Conservation (phyloP, 2,113 vertebrate genomes). For the Tenebrosternarchus preto region DNA sequence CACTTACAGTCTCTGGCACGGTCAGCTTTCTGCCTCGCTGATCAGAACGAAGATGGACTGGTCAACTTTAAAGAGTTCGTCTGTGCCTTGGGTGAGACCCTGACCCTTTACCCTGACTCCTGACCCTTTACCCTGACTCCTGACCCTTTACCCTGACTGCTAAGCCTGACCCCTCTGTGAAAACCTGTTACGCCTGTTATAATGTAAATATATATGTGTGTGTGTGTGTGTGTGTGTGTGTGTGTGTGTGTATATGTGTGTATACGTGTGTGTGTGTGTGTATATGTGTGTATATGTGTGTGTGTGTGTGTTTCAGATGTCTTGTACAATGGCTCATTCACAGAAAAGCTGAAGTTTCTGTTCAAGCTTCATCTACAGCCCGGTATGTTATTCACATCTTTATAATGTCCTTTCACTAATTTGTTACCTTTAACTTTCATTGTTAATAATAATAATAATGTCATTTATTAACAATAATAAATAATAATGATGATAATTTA, state of each 20-base stretch:
- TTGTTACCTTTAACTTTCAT: neutral
- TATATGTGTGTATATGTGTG: slow-evolving; percentile 25
- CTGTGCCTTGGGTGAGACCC: slow-evolving; percentile 78
- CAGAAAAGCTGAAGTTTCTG: slow-evolving; percentile 93
- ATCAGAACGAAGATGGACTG: slow-evolving; percentile 85
- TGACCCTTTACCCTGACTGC: slow-evolving; percentile 1
- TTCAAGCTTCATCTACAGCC: slow-evolving; percentile 96
- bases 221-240: slow-evolving; percentile 17
- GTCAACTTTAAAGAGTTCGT: slow-evolving; percentile 97
- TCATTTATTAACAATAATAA: no score
- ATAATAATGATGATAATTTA: no score
- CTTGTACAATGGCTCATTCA: slow-evolving; percentile 90
- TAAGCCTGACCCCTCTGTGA: neutral
- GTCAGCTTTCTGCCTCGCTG: slow-evolving; percentile 88
- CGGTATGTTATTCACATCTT: slow-evolving; percentile 72
- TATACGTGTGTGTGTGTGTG: slow-evolving; percentile 14
- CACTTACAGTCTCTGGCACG: slow-evolving; percentile 82
- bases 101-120: slow-evolving; percentile 1
- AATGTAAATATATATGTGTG: neutral
- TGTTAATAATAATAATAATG: neutral
- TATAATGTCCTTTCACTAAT: neutral
- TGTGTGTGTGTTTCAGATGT: slow-evolving; percentile 75
- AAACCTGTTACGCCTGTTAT: no score
- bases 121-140: neutral
- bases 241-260: slow-evolving; percentile 34